Percentiles rank a stretch among this genome's conserved stretches.
phyloP scores from a whole-genome alignment of 2,888 invertebrate genomes.

The Lathronympha strigana region DNA sequence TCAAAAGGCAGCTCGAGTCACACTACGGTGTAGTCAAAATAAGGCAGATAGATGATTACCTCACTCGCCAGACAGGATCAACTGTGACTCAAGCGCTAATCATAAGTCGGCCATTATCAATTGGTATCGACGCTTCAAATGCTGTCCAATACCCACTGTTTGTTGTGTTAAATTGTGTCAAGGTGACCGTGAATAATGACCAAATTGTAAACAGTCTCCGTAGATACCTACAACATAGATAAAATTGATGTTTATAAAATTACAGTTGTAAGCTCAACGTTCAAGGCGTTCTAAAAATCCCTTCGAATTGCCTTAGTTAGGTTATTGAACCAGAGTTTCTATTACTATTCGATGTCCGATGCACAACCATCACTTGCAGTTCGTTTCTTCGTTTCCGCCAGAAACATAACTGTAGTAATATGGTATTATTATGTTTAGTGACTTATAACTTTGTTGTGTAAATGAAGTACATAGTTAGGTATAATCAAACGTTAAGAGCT shows the following conservation, averaged over 20 bases:
- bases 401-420: neutral
- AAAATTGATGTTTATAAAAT: slow-evolving; percentile 9
- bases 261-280: slow-evolving; percentile 18
- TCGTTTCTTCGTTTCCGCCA: neutral
- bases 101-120: slow-evolving; percentile 22
- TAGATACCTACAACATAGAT: slow-evolving; percentile 1
- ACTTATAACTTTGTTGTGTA: too few species aligned
- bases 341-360: neutral
- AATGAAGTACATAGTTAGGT: too few species aligned
- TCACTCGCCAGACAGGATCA: slow-evolving; percentile 25
- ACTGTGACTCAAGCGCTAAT: slow-evolving; percentile 29
- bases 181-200: slow-evolving; percentile 31
- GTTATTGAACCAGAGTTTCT: slow-evolving; percentile 22
- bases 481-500: too few species aligned
- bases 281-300: slow-evolving; percentile 29
- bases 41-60: slow-evolving; percentile 25
- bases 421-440: too few species aligned
- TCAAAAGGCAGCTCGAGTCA: slow-evolving; percentile 22
- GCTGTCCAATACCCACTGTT: slow-evolving; percentile 14
- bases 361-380: neutral
- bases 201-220: slow-evolving; percentile 35
- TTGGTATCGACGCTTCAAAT: slow-evolving; percentile 15
- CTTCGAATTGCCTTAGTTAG: slow-evolving; percentile 21
- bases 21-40: slow-evolving; percentile 27
- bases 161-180: slow-evolving; percentile 26